These are phyloP conservation scores for Drosophila lacteicornis DNA, from an alignment of 1,140 invertebrate genomes.

Conservation along the genomic window DNA sequence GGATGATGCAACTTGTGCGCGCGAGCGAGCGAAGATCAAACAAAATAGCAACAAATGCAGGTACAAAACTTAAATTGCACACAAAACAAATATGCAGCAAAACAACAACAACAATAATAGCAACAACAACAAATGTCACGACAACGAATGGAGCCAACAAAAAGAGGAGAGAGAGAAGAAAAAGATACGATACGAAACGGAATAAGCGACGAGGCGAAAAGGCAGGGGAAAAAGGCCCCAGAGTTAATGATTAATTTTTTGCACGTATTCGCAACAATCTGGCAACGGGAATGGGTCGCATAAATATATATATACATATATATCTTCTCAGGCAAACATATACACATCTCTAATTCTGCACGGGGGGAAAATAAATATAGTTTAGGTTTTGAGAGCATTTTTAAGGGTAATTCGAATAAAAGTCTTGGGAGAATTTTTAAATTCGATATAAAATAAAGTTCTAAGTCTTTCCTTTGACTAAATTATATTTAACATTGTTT, in stretches of 20 bases:
- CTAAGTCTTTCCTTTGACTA: too few relatives aligned
- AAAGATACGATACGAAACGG: slow-evolving; percentile 22
- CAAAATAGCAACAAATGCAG: slow-evolving; percentile 22
- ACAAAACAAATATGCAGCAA: slow-evolving; percentile 34
- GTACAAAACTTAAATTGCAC: slow-evolving; percentile 36
- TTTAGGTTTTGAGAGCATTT: too few relatives aligned
- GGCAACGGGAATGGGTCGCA: slow-evolving; percentile 35
- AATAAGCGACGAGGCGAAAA: slow-evolving; percentile 13
- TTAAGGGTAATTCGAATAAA: neutral
- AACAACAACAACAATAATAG: slow-evolving; percentile 25
- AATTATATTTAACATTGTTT: neutral
- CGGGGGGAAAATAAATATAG: neutral
- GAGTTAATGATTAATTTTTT: slow-evolving; percentile 78
- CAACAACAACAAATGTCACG: slow-evolving; percentile 66
- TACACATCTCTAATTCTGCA: neutral
- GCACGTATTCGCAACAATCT: slow-evolving; percentile 63
- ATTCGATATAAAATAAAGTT: too few relatives aligned
- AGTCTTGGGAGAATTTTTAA: too few relatives aligned
- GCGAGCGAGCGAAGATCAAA: slow-evolving; percentile 13
- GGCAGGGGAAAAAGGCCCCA: slow-evolving; percentile 28
- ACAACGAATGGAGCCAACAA: slow-evolving; percentile 34
- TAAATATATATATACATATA: slow-evolving; percentile 9
- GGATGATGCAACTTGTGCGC: slow-evolving; percentile 27
- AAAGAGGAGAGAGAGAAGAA: slow-evolving; percentile 36
- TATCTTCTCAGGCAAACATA: neutral